Conservation (phyloP, 2,113 vertebrate species). For the Pteropus alecto region DNA sequence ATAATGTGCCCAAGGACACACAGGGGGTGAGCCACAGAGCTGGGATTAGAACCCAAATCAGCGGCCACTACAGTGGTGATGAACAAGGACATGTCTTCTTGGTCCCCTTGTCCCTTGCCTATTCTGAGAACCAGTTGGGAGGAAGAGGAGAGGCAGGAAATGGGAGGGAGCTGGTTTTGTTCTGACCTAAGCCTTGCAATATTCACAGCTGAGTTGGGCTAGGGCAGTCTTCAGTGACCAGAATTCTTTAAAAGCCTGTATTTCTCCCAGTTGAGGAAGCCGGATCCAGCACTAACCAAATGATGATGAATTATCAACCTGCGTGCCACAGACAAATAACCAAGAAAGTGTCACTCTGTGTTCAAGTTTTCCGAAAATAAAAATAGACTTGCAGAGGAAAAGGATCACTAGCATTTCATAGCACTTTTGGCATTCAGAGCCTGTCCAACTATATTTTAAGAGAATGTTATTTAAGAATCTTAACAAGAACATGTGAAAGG, state of each 20-base stretch:
- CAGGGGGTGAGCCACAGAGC: background rate
- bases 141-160: background rate
- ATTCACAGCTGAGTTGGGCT: background rate
- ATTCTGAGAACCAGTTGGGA: background rate
- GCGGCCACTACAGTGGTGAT: background rate
- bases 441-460: accelerated
- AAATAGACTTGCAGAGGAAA: background rate
- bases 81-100: background rate
- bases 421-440: background rate
- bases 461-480: background rate
- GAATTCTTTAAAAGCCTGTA: background rate
- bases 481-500: background rate
- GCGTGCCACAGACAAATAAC: background rate
- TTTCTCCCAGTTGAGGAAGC: background rate
- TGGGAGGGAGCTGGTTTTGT: background rate
- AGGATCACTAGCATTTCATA: background rate
- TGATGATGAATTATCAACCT: background rate
- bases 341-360: background rate
- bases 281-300: background rate
- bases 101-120: background rate
- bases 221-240: background rate
- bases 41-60: background rate
- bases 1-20: background rate
- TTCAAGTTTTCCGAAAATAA: background rate
- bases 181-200: background rate